These are phyloP conservation scores for Leucosticte australis DNA, from an alignment of 2,113 vertebrate genomes.

Conservation along the genomic window DNA sequence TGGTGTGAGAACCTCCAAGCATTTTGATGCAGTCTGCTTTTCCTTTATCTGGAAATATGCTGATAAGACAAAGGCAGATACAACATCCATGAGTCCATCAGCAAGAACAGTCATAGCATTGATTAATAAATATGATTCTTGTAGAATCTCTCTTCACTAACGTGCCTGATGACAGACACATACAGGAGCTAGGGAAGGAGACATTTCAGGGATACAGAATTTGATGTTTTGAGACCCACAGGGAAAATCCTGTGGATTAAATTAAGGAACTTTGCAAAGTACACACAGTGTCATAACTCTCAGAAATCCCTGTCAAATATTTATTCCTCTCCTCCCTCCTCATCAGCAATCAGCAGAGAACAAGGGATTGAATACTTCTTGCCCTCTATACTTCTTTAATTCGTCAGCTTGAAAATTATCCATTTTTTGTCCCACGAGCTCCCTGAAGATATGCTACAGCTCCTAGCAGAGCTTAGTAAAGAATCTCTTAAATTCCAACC, in stretches of 20 bases:
- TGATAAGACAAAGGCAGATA: neutral
- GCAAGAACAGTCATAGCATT: neutral
- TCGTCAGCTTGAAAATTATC: neutral
- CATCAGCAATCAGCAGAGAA: neutral
- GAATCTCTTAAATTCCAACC: neutral
- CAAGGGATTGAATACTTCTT: neutral
- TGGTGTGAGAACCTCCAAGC: neutral
- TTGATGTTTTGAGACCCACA: neutral
- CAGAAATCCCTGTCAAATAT: neutral
- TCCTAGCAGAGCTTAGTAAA: neutral
- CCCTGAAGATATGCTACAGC: neutral
- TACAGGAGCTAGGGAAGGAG: neutral
- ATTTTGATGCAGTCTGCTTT: neutral
- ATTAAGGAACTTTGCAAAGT: neutral
- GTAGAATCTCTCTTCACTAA: neutral
- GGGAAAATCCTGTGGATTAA: neutral
- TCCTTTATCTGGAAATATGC: neutral
- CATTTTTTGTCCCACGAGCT: rapidly evolving
- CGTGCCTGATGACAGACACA: rapidly evolving
- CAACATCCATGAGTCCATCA: neutral
- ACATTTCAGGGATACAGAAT: neutral
- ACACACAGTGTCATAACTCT: neutral
- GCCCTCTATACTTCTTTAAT: neutral
- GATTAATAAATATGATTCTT: neutral
- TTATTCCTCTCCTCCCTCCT: neutral